Conservation (phyloP, 2,113 vertebrate genomes). For the Cnemophilus loriae region DNA sequence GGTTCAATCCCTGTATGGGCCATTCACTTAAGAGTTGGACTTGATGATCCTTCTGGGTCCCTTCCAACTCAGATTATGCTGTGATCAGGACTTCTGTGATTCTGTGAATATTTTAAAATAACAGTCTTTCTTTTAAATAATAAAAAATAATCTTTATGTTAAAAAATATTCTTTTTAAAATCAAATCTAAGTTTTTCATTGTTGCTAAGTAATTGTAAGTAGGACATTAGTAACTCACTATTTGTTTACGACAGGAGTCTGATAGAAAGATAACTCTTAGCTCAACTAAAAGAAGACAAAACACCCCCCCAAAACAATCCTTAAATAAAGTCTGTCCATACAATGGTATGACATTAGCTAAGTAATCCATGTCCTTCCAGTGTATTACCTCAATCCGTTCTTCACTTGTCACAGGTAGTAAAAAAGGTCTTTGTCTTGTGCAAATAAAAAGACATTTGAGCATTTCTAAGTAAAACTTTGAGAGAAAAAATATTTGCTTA, state of each 20-base stretch:
- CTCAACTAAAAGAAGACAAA: not conserved
- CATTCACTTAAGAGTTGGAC: too few relatives aligned
- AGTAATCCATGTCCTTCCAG: not conserved
- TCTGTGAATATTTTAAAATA: not conserved
- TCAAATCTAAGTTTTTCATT: not conserved
- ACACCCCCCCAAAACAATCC: not conserved
- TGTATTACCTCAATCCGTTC: not conserved
- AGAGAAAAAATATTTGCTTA: slow-evolving; percentile 50
- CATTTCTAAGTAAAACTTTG: slow-evolving; percentile 11
- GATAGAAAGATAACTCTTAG: not conserved
- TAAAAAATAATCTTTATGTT: not conserved
- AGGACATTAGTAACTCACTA: not conserved
- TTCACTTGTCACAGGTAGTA: not conserved
- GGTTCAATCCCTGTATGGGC: too few relatives aligned
- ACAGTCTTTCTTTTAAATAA: not conserved
- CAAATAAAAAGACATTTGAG: slow-evolving; percentile 45
- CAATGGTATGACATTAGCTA: not conserved
- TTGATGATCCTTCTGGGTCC: too few relatives aligned
- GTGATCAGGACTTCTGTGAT: too few relatives aligned
- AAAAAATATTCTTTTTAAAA: not conserved
- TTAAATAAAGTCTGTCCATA: not conserved
- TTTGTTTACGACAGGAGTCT: not conserved
- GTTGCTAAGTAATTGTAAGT: not conserved
- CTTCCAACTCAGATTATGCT: too few relatives aligned
- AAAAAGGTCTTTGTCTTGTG: slow-evolving; percentile 26